Percentiles rank a stretch among this genome's conserved stretches.
These are phyloP conservation scores for Ashinkailepas kermadecensis DNA, from an alignment of 2,888 invertebrate species.

Conservation along the genomic window DNA sequence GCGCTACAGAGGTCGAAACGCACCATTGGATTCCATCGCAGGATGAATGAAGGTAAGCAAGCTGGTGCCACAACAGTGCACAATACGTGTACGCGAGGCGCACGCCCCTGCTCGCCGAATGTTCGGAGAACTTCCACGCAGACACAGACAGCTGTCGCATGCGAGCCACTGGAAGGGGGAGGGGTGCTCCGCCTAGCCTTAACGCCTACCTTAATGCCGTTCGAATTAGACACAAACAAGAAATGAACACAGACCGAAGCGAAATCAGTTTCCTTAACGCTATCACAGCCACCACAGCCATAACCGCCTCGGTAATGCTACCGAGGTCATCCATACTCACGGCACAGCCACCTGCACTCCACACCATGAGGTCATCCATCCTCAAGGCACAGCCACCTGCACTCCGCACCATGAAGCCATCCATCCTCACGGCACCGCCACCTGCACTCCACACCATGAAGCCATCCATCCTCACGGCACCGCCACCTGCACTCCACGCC, in stretches of 20 bases:
- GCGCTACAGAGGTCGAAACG: background rate
- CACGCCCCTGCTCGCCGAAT: background rate
- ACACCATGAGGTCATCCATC: too few relatives aligned
- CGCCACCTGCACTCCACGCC: too few relatives aligned
- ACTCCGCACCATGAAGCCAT: too few relatives aligned
- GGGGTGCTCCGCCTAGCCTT: too few relatives aligned
- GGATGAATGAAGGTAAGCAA: background rate
- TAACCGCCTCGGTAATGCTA: background rate
- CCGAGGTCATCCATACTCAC: background rate
- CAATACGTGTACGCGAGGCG: background rate
- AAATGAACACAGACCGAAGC: background rate
- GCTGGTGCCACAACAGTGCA: background rate
- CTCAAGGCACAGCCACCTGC: too few relatives aligned
- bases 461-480: too few relatives aligned
- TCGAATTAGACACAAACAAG: background rate
- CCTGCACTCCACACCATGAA: too few relatives aligned
- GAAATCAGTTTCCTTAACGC: background rate
- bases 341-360: background rate
- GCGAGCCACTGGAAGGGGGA: background rate
- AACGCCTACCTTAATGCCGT: background rate
- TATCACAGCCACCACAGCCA: background rate
- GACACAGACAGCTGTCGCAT: background rate
- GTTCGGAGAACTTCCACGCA: background rate
- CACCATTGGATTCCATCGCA: slow-evolving; percentile 14
- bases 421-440: too few relatives aligned